Evolutionary conservation across 64 coral and sea anemone genomes (phyloP).

Genomic region (Platygyra sinensis): DNA sequence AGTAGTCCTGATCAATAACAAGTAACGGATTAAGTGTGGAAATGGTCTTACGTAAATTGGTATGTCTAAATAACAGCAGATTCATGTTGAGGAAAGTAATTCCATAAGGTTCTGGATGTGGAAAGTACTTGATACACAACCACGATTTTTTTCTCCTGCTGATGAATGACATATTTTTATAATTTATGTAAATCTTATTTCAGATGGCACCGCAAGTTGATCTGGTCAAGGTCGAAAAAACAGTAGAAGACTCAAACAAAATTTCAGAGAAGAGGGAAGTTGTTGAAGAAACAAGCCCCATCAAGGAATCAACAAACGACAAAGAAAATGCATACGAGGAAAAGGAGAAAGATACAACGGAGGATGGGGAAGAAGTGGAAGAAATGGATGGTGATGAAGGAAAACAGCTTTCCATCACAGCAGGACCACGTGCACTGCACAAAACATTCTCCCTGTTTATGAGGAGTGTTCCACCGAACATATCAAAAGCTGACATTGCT

Average conservation of each 20-base stretch:
- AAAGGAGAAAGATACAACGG: constrained; percentile 77
- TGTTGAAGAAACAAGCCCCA: constrained; percentile 70
- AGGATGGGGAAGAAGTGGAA: constrained; percentile 61
- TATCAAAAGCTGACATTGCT: constrained; percentile 87
- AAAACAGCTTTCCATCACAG: neutral
- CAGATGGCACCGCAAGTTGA: neutral
- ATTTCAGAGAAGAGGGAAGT: constrained; percentile 85
- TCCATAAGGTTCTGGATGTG: no score
- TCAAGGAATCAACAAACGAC: constrained; percentile 56
- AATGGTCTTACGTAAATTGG: no score
- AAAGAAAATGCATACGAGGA: constrained; percentile 82
- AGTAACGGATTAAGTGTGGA: no score
- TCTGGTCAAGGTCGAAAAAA: constrained; percentile 20
- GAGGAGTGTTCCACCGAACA: constrained; percentile 87
- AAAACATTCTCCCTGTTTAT: constrained; percentile 95
- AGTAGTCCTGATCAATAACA: no score
- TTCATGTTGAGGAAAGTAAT: no score
- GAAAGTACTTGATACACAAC: no score
- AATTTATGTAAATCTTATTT: neutral
- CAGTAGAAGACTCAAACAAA: constrained; percentile 81
- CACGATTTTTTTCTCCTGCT: no score
- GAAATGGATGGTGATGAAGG: constrained; percentile 22
- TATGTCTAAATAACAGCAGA: no score
- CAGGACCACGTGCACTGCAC: constrained; percentile 78
- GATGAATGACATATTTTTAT: no score